Conservation (phyloP, 2,113 vertebrate species). For the Callocephalon fimbriatum region DNA sequence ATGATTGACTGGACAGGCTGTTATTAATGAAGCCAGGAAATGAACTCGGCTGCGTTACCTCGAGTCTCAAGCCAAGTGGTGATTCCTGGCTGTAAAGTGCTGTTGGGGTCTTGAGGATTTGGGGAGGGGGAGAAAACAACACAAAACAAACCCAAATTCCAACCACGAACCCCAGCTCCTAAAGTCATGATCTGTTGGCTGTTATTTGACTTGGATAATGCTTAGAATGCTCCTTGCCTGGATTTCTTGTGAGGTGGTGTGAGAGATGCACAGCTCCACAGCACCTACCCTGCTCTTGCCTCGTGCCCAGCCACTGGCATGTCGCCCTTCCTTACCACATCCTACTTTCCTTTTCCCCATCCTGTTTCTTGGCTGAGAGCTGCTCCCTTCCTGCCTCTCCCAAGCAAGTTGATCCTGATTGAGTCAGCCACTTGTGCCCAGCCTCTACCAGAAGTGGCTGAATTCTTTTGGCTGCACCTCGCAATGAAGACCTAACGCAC, state of each 20-base stretch:
- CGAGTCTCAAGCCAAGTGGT: not conserved
- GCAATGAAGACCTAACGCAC: rapidly evolving
- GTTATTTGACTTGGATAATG: not conserved
- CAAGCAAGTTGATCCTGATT: not conserved
- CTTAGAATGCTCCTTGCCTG: not conserved
- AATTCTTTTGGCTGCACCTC: not conserved
- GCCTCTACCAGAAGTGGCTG: rapidly evolving
- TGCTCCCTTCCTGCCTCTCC: not conserved
- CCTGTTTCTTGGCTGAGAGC: not conserved
- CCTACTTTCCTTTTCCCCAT: not conserved
- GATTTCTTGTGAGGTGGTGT: not conserved
- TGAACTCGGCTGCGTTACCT: not conserved
- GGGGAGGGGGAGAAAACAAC: not conserved
- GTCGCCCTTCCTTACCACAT: not conserved
- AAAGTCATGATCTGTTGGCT: not conserved
- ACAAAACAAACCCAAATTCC: not conserved
- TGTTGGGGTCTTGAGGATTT: not conserved
- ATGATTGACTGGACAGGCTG: rapidly evolving
- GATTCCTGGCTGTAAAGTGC: not conserved
- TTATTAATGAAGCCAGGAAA: not conserved
- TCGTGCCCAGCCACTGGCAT: rapidly evolving
- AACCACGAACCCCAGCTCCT: not conserved
- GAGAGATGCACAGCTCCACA: not conserved
- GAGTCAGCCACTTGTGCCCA: not conserved
- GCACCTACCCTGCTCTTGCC: not conserved